Base-by-base conservation (phyloP, 2,113 vertebrate genomes). In the Galemys pyrenaicus region DNA sequence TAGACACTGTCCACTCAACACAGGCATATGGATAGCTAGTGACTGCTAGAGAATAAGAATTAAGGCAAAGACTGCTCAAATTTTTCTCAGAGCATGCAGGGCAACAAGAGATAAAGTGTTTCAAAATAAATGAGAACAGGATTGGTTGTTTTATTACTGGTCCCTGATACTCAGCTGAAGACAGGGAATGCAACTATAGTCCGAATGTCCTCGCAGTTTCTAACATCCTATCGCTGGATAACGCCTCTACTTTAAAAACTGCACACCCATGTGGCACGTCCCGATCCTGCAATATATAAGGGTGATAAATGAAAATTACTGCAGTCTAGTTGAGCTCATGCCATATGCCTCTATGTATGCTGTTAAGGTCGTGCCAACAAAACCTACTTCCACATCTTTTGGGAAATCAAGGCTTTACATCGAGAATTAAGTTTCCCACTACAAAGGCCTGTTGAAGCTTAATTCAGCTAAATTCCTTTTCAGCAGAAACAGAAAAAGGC, bases 351-450 rank as follows among this genome's bases (percentile, higher is more conserved):
- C 56, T 60, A 15, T 20, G 58, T 20, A 86, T 49, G 64, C 10
- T 71, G 15, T 77, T 87, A 62, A 67, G 26, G 19, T 37, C 26
- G 19, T 46, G 30, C 60, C 58, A 56, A 94, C 37, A 15, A 60
- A 79, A 87, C 37, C 24, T 24, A 51, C 56, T 92, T 6, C 10
- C 9, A 49, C 2, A 22, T 58, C 39, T 85, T 90, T 60, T 71
- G 32, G 16, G 91, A 94, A 75, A 85, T 39, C 44, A 81, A 83
- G 16, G 2, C 41, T 93, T 95, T 79, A 70, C 60, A 58, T 74
- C n/a, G 94, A 93, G 32, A 93, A 64, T 78, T 81, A 91, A 80
- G 12, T 62, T 92, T 90, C 28, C 89, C 5, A 60, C 13, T 74
- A 92, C 11, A 77, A 93, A 85, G 32, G 9, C 12, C 15, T 68